phyloP scores from a whole-genome alignment of 2,888 invertebrate species.

The Spicauda simplicius region DNA sequence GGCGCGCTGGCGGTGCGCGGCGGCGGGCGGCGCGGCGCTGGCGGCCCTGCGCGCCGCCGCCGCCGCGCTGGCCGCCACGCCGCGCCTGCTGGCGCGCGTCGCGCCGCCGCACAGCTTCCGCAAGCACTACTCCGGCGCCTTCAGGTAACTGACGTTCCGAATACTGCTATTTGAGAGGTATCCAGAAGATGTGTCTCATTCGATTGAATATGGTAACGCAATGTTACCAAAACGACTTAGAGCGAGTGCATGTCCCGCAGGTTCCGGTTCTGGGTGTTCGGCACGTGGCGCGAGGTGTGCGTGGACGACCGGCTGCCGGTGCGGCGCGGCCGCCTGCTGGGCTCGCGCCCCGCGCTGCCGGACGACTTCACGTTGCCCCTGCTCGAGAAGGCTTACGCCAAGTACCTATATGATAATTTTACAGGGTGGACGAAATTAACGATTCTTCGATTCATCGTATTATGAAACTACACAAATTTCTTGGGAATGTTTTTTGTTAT shows the following conservation, averaged over 20 bases:
- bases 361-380: conserved; percentile 91
- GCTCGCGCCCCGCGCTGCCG: conserved; percentile 77
- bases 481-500: no score
- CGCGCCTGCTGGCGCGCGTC: conserved; percentile 87
- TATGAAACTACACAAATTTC: no score
- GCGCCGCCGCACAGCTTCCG: conserved; percentile 88
- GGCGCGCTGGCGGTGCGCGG: conserved; percentile 84
- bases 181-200: background rate
- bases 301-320: conserved; percentile 92
- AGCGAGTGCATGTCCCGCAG: conserved; percentile 57
- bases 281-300: conserved; percentile 89
- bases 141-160: conserved; percentile 75
- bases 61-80: conserved; percentile 87
- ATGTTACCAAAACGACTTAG: background rate
- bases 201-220: background rate
- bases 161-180: no score
- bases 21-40: conserved; percentile 41
- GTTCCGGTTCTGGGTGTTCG: conserved; percentile 92
- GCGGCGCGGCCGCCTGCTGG: conserved; percentile 81
- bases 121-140: conserved; percentile 86
- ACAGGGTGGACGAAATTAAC: no score
- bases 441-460: no score
- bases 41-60: conserved; percentile 85
- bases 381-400: conserved; percentile 92
- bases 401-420: conserved; percentile 74